Conservation (phyloP, 2,113 vertebrate genomes). For the Clarias magur region DNA sequence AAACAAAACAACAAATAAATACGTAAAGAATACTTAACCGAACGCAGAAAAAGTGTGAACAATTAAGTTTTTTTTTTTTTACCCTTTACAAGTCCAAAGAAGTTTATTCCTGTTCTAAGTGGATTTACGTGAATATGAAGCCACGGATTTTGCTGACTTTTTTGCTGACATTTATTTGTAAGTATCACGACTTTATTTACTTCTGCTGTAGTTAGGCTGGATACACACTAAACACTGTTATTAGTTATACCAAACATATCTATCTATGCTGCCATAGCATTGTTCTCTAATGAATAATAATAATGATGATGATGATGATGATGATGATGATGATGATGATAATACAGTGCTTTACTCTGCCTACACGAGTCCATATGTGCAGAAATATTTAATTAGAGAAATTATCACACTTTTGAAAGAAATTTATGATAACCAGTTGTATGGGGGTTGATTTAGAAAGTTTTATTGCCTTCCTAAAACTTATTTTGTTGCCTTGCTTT, state of each 20-base stretch:
- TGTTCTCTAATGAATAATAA: not conserved
- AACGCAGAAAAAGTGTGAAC: slow-evolving; percentile 46
- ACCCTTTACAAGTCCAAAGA: slow-evolving; percentile 24
- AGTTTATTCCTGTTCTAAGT: slow-evolving; percentile 24
- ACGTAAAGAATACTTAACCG: not conserved
- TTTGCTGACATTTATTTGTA: slow-evolving; percentile 60
- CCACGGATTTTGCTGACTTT: slow-evolving; percentile 57
- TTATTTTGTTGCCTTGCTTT: too few species aligned
- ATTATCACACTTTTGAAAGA: not conserved
- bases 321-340: too few species aligned
- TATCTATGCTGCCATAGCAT: not conserved
- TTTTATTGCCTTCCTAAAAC: not conserved
- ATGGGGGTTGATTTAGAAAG: not conserved
- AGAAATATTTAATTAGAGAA: not conserved
- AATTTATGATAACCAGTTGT: not conserved
- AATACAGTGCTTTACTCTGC: not conserved
- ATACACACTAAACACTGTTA: not conserved
- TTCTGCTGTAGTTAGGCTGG: not conserved
- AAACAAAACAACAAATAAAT: not conserved
- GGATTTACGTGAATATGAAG: slow-evolving; percentile 66
- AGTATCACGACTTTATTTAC: slow-evolving; percentile 56
- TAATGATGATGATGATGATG: too few species aligned
- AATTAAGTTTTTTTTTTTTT: not conserved
- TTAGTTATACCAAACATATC: not conserved
- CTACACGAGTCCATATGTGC: not conserved